Evolutionary conservation across 2,797 vertebrate genomes (phyloP), one percentile per base, ranked within the genome.

Genomic region (Callimico goeldii): DNA sequence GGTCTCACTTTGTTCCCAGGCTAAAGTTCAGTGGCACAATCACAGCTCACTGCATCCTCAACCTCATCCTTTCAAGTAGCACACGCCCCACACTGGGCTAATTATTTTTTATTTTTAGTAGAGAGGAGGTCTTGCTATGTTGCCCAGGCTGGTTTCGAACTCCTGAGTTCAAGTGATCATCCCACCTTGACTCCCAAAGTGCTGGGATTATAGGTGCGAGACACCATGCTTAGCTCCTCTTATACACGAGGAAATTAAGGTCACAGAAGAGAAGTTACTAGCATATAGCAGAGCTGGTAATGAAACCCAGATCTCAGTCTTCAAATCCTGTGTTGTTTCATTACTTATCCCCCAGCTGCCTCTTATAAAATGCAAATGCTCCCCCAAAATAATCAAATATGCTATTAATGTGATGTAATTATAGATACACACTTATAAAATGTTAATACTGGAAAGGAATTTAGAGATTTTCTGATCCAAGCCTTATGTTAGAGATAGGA

Each of bases 311-410:
- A 79, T 75, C 75, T 80, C 43, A 55, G 36, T 82, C 52, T 79
- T 94, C 88, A 91, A 64, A 77, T 79, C 70, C 33, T 87, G 2
- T 79, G 24, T 79, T 76, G 41, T 90, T 76, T 86, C 73, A 89
- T 77, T 96, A 61, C n/a, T 72, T 72, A 72, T 22, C 30, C 55
- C 50, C 81, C 13, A 79, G 22, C 91, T 92, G 36, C 46, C 43
- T 96, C 88, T 80, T 84, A 79, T 10, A 82, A 96, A 84, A 91
- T 75, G 57, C 13, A 96, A 41, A 64, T 82, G n/a, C 30, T 89
- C 30, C 55, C 67, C 43, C 36, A 57, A 90, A 88, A 10, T 26
- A 7, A 80, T 64, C 20, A 39, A 2, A 46, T 79, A 36, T 70
- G 64, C 83, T 48, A 61, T 46, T 67, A 50, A 85, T 92, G n/a